Evolutionary conservation across 2,888 invertebrate species (phyloP).

Genomic region (Cremastinae sp.): DNA sequence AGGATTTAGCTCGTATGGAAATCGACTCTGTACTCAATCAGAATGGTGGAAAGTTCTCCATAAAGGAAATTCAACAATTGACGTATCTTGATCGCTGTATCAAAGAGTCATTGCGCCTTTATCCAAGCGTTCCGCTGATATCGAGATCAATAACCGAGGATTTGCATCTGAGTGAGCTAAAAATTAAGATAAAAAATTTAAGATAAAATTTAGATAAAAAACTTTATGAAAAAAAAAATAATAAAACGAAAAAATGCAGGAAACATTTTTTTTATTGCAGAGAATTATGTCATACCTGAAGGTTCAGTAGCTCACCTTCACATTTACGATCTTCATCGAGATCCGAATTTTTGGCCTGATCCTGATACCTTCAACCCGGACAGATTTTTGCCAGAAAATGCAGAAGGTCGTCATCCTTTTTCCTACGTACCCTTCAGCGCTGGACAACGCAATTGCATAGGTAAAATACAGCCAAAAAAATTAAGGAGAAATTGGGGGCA

Average conservation of each 20-base stretch:
- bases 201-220: conserved; percentile 1
- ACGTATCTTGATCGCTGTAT: conserved; percentile 86
- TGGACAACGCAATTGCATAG: conserved; percentile 86
- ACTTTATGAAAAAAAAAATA: conserved; percentile 2
- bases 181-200: neutral
- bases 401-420: conserved; percentile 82
- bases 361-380: conserved; percentile 85
- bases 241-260: neutral
- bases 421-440: conserved; percentile 86
- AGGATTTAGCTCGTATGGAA: conserved; percentile 60
- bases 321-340: conserved; percentile 85
- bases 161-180: conserved; percentile 71
- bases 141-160: conserved; percentile 83
- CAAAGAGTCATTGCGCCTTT: conserved; percentile 85
- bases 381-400: conserved; percentile 84
- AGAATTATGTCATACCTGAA: conserved; percentile 81
- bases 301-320: conserved; percentile 82
- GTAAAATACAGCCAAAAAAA: no score
- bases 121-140: conserved; percentile 86
- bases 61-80: conserved; percentile 84
- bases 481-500: no score
- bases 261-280: conserved; percentile 71
- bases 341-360: conserved; percentile 84
- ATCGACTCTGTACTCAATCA: conserved; percentile 80
- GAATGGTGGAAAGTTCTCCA: conserved; percentile 80